Percentiles rank a stretch among this genome's conserved stretches.
Evolutionary conservation across 2,888 invertebrate genomes (phyloP).

Genomic region (Coelopa pilipes): DNA sequence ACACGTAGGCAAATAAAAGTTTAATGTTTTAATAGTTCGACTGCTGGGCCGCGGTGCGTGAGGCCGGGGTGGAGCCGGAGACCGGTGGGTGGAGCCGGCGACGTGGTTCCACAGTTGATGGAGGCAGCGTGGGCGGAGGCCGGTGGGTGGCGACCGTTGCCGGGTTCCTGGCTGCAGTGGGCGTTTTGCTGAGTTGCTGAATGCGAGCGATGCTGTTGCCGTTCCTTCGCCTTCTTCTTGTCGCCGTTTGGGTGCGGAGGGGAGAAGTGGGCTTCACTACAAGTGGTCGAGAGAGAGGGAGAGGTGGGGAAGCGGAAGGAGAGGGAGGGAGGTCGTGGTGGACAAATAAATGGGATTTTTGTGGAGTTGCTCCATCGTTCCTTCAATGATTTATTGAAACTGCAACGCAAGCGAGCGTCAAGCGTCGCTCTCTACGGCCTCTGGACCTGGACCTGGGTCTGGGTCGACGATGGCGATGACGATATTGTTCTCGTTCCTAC

Average conservation of each 20-base stretch:
- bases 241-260: background rate
- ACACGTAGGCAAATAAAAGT: slow-evolving; percentile 36
- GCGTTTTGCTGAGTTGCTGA: slow-evolving; percentile 22
- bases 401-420: slow-evolving; percentile 3
- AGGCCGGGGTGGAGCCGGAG: background rate
- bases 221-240: background rate
- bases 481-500: no score
- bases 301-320: background rate
- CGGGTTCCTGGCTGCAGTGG: slow-evolving; percentile 2
- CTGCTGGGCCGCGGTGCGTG: slow-evolving; percentile 8
- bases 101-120: no score
- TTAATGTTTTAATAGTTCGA: slow-evolving; percentile 28
- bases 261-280: no score
- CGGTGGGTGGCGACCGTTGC: background rate
- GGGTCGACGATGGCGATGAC: no score
- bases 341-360: slow-evolving; percentile 24
- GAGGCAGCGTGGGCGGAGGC: background rate
- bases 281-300: background rate
- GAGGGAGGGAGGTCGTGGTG: background rate
- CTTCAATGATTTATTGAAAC: slow-evolving; percentile 22
- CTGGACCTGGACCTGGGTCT: no score
- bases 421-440: background rate
- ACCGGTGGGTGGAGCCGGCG: background rate
- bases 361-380: background rate
- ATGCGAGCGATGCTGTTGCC: slow-evolving; percentile 8